Conservation (phyloP, 2,888 invertebrate species). For the Plemyria rubiginata region DNA sequence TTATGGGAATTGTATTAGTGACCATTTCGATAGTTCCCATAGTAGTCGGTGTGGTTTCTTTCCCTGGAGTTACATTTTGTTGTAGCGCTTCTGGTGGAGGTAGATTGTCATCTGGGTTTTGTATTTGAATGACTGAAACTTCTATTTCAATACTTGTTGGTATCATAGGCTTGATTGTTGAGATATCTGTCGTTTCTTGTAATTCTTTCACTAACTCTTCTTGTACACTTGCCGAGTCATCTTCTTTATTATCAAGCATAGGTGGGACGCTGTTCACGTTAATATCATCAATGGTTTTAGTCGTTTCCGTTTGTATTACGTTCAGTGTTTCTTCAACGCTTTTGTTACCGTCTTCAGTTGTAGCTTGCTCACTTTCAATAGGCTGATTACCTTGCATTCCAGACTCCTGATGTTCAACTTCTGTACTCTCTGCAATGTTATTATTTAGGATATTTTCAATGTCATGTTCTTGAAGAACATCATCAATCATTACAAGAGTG, state of each 20-base stretch:
- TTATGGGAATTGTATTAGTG: constrained; percentile 27
- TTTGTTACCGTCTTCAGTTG: constrained; percentile 13
- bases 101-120: constrained; percentile 45
- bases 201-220: constrained; percentile 19
- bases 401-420: constrained; percentile 11
- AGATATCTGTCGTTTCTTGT: constrained; percentile 2
- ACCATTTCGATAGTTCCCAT: constrained; percentile 40
- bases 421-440: constrained; percentile 20
- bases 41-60: constrained; percentile 49
- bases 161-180: constrained; percentile 19
- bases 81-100: constrained; percentile 69
- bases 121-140: constrained; percentile 30
- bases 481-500: background rate
- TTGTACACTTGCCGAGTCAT: constrained; percentile 28
- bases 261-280: constrained; percentile 3
- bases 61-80: constrained; percentile 58
- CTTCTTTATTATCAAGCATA: constrained; percentile 26
- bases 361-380: constrained; percentile 13
- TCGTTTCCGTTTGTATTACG: constrained; percentile 9
- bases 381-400: constrained; percentile 35
- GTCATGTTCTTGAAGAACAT: constrained; percentile 5
- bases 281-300: constrained; percentile 16
- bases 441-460: constrained; percentile 3
- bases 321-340: constrained; percentile 13
- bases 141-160: constrained; percentile 31